Base-by-base conservation (phyloP, 2,888 invertebrate genomes). In the Scelioninae gen. 2 region DNA sequence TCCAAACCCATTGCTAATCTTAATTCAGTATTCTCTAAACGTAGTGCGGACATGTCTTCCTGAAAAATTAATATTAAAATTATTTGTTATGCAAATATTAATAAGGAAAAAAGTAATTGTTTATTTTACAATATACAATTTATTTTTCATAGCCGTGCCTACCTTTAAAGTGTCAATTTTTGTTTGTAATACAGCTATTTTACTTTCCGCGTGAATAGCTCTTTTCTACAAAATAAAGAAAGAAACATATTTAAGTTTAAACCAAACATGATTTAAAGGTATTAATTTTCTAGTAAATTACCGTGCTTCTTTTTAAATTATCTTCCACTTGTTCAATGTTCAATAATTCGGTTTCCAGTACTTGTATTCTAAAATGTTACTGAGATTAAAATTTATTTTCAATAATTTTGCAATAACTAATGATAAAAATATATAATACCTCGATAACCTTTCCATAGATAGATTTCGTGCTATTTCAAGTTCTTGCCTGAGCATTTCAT, bases 131-230 rank as follows among this genome's bases (percentile, higher is more conserved):
- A 22, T 22, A 2, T 22, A 5, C 5, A 5, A 22, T 22, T 22
- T 2, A 22, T 22, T 22, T 55, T 39, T 11, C 15, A 45, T 33
- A 15, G 10, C 2, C 19, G 10, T 1, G 46, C 35, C 83, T 84
- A 92, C 94, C 88, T 89, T 91, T 78, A 94, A 87, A 79, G 88
- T 88, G 83, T 91, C 91, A 39, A 93, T 89, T 87, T 94, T 91
- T 79, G 90, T 91, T 81, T 90, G 92, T 76, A 94, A 87, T 81
- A 90, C 90, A 2, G 88, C 86, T 58, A 92, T 89, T 39, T 89
- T 89, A 76, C 86, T 89, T 83, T 92, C 93, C 1, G 91, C 90
- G 69, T 88, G 90, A 7, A 88, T 85, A 0, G 90, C 90, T 84
- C 90, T 87, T 80, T 88, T 89, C 92, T 93, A 85, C 18, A 88